Evolutionary conservation across 2,113 vertebrate genomes (phyloP).

Genomic region (Procavia capensis): DNA sequence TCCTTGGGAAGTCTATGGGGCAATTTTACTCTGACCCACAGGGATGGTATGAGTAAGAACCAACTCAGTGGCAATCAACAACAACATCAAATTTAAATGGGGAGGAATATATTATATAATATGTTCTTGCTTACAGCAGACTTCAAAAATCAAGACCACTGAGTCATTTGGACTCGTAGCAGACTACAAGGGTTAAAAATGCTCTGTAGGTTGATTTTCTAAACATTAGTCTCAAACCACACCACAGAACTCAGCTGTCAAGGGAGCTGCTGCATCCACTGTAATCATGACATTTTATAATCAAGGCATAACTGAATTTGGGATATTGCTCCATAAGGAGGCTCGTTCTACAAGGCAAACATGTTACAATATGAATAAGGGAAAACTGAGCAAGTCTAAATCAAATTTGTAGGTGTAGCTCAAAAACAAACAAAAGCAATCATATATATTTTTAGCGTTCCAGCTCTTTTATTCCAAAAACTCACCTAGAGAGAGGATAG

Average conservation of each 20-base stretch:
- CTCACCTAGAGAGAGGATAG: background rate
- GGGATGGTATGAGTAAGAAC: too few species aligned
- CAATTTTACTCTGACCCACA: too few species aligned
- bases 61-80: too few species aligned
- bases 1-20: too few species aligned
- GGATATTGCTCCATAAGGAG: background rate
- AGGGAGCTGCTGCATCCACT: accelerated
- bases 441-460: background rate
- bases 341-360: background rate
- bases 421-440: background rate
- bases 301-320: background rate
- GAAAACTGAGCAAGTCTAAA: background rate
- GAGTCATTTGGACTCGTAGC: too few species aligned
- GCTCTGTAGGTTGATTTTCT: background rate
- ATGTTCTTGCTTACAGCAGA: background rate
- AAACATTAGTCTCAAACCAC: background rate
- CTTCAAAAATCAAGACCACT: too few species aligned
- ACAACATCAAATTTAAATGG: too few species aligned
- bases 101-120: background rate
- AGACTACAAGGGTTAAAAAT: background rate
- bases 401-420: background rate
- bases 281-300: accelerated
- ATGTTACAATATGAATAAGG: background rate
- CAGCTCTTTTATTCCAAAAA: background rate
- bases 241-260: background rate